phyloP scores from a whole-genome alignment of 2,797 vertebrate species.

The Microchirus variegatus region DNA sequence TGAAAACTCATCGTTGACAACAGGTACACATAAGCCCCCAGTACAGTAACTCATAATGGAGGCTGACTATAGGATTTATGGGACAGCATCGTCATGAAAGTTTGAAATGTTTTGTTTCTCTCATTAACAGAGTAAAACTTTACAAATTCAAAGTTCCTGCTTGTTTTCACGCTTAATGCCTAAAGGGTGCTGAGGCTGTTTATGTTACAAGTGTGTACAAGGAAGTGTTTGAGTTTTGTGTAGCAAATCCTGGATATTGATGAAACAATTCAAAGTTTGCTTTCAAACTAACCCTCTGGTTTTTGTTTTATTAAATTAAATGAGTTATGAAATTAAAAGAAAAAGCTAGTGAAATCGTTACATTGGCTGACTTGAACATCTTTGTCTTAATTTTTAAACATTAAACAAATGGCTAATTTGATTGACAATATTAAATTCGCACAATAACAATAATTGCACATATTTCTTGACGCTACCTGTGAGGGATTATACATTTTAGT shows the following conservation, averaged over 20 bases:
- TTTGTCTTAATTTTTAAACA: too few relatives aligned
- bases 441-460: constrained; percentile 4
- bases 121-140: constrained; percentile 19
- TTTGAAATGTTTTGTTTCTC: constrained; percentile 9
- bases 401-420: too few relatives aligned
- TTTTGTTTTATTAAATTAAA: too few relatives aligned
- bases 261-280: too few relatives aligned
- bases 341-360: too few relatives aligned
- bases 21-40: constrained; percentile 14
- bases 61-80: constrained; percentile 10
- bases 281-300: too few relatives aligned
- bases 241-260: constrained; percentile 20
- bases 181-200: neutral
- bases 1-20: constrained; percentile 1
- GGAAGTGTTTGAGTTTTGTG: constrained; percentile 25
- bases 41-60: constrained; percentile 16
- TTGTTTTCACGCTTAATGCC: constrained; percentile 27
- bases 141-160: constrained; percentile 3
- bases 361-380: too few relatives aligned
- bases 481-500: neutral
- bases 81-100: constrained; percentile 5
- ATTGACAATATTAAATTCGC: neutral
- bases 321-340: too few relatives aligned
- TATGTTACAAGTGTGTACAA: constrained; percentile 25
- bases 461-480: neutral